Evolutionary conservation across 2,113 vertebrate genomes (phyloP), one percentile per base, ranked within the genome.

Genomic region (Apodemus sylvaticus): DNA sequence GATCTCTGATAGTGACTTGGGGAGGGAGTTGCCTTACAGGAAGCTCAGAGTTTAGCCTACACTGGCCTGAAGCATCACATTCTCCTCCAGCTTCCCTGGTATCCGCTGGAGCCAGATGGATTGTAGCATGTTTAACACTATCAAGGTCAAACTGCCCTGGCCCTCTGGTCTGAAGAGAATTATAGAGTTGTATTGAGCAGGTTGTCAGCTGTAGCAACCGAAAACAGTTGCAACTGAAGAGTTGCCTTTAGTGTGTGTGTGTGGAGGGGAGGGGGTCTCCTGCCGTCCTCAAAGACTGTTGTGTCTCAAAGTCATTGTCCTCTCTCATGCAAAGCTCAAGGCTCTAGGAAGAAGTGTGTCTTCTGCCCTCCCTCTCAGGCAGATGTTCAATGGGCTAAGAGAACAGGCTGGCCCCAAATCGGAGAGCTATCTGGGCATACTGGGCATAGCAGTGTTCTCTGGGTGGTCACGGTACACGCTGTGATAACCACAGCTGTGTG

Each of bases 31-130:
- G 0, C 20, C 70, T 53, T 20, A 42, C 62, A 3, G 26, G 34
- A 26, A 8, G 39, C 74, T 3, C 51, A 5, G 48, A n/a, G 66
- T 62, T 19, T 34, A 58, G 51, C 42, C 74, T 39, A 0, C 34
- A 13, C 42, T 1, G 2, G 7, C 24, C 0, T 11, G 1, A 39
- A 6, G 29, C 42, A 8, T 19, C n/a, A 11, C 55, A 29, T n/a
- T 62, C 34, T 13, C 6, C 64, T 60, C 55, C 7, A 51, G 42
- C 58, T 45, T 31, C 73, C 14, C 31, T 17, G 3, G 10, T 11
- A 5, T 31, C n/a, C 34, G 70, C 31, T 5, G 4, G 39, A 77
- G 36, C 51, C 34, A 39, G 53, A 34, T 1, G 4, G 4, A 0
- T 24, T 24, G 36, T 20, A 39, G 16, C 7, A 7, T 0, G 8